Base-by-base conservation (phyloP, 2,113 vertebrate species). In the Microtus richardsoni region DNA sequence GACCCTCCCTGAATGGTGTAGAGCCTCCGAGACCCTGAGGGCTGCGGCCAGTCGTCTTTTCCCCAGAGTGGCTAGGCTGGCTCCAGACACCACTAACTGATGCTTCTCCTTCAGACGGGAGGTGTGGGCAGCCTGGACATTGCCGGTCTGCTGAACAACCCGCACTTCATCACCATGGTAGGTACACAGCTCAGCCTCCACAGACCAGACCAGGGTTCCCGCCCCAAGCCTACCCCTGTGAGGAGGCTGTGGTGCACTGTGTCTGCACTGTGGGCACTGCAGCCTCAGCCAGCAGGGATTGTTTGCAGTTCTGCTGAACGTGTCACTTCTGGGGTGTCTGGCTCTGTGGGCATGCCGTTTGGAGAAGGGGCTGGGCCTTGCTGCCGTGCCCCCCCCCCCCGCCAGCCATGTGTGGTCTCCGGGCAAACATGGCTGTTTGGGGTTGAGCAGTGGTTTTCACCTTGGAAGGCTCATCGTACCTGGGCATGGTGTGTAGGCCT, bases 131-230 rank as follows among this genome's bases (percentile, higher is more conserved):
- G 99, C 16, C 99, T 99, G 0, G 99, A 99, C 89, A 97, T 99
- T 62, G 99, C 99, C 0, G 99, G 99, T 47, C 97, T 99, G 96
- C 99, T 99, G 70, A 99, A 99, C 98, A 99, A 99, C 98, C 99
- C 99, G 0, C 98, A 99, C 90, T 99, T 99, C 98, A 99, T 99
- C 99, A 99, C 99, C 93, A 99, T 99, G 99, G 99, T 99, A 96
- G 99, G 98, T 66, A 9, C n/a, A 3, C 12, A 16, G 9, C 33
- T 47, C 60, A 12, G 17, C 16, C 6, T 24, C 26, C 19, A n/a
- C n/a, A 10, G 9, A 21, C 44, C 21, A 26, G 66, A 36, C 41
- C 60, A 17, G 41, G 83, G 39, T 4, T 44, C 52, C 80, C 7
- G 7, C 39, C 82, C 2, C 28, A 9, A 14, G 39, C 21, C 78